Conservation (phyloP, 2,113 vertebrate genomes). For the Pluvialis apricaria region DNA sequence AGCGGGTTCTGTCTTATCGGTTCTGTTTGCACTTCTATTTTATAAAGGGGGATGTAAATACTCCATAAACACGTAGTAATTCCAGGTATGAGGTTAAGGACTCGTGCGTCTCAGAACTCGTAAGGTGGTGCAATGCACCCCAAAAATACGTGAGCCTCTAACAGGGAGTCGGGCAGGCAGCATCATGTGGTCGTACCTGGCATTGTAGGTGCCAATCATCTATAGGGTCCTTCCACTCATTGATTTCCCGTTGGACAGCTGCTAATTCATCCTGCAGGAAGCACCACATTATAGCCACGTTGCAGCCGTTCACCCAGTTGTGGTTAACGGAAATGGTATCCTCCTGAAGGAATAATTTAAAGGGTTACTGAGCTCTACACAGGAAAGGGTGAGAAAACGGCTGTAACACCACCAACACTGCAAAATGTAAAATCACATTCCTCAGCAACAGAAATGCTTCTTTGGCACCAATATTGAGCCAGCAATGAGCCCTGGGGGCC, state of each 20-base stretch:
- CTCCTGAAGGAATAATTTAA: slow-evolving; percentile 71
- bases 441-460: not conserved
- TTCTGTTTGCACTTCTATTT: not conserved
- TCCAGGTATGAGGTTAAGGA: not conserved
- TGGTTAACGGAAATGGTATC: slow-evolving; percentile 97
- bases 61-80: not conserved
- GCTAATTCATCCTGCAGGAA: slow-evolving; percentile 90
- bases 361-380: fast-evolving
- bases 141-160: fast-evolving
- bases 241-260: slow-evolving; percentile 86
- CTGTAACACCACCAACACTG: not conserved
- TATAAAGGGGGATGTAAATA: not conserved
- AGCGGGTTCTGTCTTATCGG: not conserved
- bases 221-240: slow-evolving; percentile 85
- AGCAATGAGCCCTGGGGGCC: too few species aligned
- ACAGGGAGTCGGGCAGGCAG: fast-evolving
- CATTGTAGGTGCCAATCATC: slow-evolving; percentile 92
- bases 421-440: not conserved
- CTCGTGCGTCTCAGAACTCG: not conserved
- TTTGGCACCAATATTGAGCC: too few species aligned
- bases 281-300: slow-evolving; percentile 89
- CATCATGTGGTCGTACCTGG: slow-evolving; percentile 75
- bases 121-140: too few species aligned
- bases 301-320: slow-evolving; percentile 97
- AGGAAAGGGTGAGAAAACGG: fast-evolving